Conservation (phyloP, 2,113 vertebrate species). For the Pipa parva region DNA sequence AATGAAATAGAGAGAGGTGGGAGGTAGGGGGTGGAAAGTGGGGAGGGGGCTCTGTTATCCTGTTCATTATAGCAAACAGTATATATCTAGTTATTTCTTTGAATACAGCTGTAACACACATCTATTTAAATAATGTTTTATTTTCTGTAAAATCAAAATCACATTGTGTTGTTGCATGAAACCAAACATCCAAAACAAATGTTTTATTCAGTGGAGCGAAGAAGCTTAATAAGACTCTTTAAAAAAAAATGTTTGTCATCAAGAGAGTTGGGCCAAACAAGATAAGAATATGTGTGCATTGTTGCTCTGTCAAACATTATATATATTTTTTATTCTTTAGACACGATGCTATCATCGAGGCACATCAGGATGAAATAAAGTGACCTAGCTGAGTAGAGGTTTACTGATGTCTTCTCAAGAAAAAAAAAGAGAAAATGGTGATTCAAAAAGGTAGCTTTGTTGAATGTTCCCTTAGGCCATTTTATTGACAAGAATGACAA, state of each 20-base stretch:
- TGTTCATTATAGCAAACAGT: too few species aligned
- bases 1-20: too few species aligned
- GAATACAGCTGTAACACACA: too few species aligned
- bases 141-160: neutral
- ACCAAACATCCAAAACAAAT: neutral
- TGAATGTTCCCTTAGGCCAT: constrained; percentile 73
- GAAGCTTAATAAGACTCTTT: constrained; percentile 73
- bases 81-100: too few species aligned
- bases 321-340: constrained; percentile 47
- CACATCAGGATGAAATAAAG: constrained; percentile 75
- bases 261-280: constrained; percentile 70
- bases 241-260: constrained; percentile 80
- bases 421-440: constrained; percentile 61
- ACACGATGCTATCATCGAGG: constrained; percentile 73
- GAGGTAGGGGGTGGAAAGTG: too few species aligned
- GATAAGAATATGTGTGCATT: constrained; percentile 60
- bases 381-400: constrained; percentile 75
- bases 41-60: too few species aligned
- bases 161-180: neutral
- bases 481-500: constrained; percentile 98
- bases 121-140: neutral
- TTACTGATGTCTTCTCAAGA: constrained; percentile 75
- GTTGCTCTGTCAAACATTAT: constrained; percentile 70
- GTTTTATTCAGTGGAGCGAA: neutral
- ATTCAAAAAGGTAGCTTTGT: constrained; percentile 86